Evolutionary conservation across 2,113 vertebrate species (phyloP), one percentile per base, ranked within the genome.

Genomic region (Cebus imitator): DNA sequence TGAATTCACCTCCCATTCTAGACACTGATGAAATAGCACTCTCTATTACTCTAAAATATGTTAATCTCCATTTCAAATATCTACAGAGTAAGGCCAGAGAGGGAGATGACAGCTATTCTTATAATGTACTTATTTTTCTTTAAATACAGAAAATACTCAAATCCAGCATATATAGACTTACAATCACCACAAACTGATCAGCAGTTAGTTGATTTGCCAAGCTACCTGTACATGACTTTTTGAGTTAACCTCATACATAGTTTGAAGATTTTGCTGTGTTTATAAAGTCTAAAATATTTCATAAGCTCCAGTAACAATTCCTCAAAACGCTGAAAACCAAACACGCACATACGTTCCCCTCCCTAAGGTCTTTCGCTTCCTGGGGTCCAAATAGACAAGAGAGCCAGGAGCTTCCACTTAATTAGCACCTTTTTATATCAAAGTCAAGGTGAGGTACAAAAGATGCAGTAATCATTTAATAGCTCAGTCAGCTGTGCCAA

Each of bases 401-500:
- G 89, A 68, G 86, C 95, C 96, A 97, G 97, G 66, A 95, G 92
- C 35, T 97, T 94, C 88, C 85, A 82, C 97, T 98, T 98, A 97
- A 97, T 97, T 97, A 98, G 91, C 96, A 97, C 84, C 95, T 98
- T 97, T 95, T 95, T 97, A 96, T 50, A 87, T 94, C 86, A 70
- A 97, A 58, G 91, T 72, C 97, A 85, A 97, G 96, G 97, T 23
- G 48, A 94, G 91, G 89, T 37, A 55, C 85, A 79, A 90, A 98
- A 97, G 96, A 96, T n/a, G 17, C 78, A 87, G 61, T 1, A 58
- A 92, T 23, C 85, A 61, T 50, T 48, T 23, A 57, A 58, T 89
- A 91, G 25, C 43, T 66, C 58, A n/a, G 78, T 43, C 94, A 55
- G 78, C 81, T 78, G 72, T 86, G 91, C 92, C 97, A 97, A 96